These are phyloP conservation scores for Varroa destructor DNA, from an alignment of 1,140 invertebrate genomes.

Conservation along the genomic window DNA sequence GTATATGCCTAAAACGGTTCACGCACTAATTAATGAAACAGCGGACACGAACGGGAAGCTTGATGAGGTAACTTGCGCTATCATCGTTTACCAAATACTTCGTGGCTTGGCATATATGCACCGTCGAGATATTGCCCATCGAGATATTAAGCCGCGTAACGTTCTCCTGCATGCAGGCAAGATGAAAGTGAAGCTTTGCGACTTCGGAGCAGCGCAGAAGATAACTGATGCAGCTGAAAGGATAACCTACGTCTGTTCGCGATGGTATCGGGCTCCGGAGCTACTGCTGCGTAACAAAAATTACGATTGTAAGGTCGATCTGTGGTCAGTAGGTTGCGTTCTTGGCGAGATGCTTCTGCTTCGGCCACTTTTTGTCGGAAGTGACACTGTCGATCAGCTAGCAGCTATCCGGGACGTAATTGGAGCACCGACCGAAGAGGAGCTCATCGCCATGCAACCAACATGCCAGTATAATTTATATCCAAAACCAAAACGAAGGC, in stretches of 20 bases:
- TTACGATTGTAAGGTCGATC: slow-evolving; percentile 95
- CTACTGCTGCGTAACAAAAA: slow-evolving; percentile 97
- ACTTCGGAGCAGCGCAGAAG: slow-evolving; percentile 63
- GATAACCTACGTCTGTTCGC: slow-evolving; percentile 96
- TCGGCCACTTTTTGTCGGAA: slow-evolving; percentile 95
- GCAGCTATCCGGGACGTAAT: slow-evolving; percentile 98
- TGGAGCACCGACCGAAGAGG: slow-evolving; percentile 90
- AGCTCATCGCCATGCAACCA: slow-evolving; percentile 99
- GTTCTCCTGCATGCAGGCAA: slow-evolving; percentile 87
- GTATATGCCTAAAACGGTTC: background rate
- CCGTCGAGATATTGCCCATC: slow-evolving; percentile 91
- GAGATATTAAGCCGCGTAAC: slow-evolving; percentile 99
- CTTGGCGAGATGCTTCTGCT: slow-evolving; percentile 85
- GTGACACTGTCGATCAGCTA: slow-evolving; percentile 93
- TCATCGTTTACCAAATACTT: slow-evolving; percentile 99
- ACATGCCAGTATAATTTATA: slow-evolving; percentile 98
- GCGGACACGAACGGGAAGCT: background rate
- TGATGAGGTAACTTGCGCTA: background rate
- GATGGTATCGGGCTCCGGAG: slow-evolving; percentile 94
- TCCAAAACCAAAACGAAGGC: slow-evolving; percentile 98
- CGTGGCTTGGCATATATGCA: slow-evolving; percentile 96
- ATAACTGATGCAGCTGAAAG: slow-evolving; percentile 73
- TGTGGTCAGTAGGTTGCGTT: slow-evolving; percentile 96
- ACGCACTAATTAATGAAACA: background rate
- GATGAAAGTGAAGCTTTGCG: slow-evolving; percentile 90